Evolutionary conservation across 1,140 invertebrate species (phyloP), one percentile per base, ranked within the genome.

Genomic region (Pseudomyrmex flavicornis): DNA sequence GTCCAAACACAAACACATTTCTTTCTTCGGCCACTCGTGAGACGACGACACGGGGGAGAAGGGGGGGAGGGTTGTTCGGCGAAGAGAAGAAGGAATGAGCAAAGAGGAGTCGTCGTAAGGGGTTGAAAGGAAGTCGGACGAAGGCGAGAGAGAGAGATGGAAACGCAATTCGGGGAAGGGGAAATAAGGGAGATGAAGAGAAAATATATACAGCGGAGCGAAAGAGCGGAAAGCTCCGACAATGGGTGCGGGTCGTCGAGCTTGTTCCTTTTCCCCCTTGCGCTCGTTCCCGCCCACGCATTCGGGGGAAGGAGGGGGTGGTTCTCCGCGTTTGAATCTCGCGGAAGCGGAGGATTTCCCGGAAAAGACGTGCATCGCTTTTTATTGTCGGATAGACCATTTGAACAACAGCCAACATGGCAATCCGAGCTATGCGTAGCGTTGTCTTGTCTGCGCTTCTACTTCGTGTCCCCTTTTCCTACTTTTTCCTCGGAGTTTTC

Each of bases 321-420:
- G 63, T 70, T 83, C 82, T 88, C 75, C 89, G 85, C 85, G 88
- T 92, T 92, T 91, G 90, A 92, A 92, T 90, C 88, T 89, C 86
- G 87, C 86, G 90, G 89, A 91, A 91, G 87, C 87, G 82, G 88
- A 88, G 88, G 88, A 91, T 92, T 91, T 92, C 87, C 76, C 87
- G 79, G 79, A 77, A 87, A 86, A 91, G 89, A 92, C 89, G 89
- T 92, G 91, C 91, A 91, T 92, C 82, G 89, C 88, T 92, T 93
- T 93, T 93, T 93, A 93, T 93, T 90, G 90, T 93, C 87, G 87
- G 84, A 90, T 91, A 90, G 90, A 92, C 87, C 88, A 91, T 93
- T 93, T 93, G 92, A 93, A 93, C 92, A 93, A 93, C 88, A 91
- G 92, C 93, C 92, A 93, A 93, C 91, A 91, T 91, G 88, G 85